Evolutionary conservation across 2,888 invertebrate species (phyloP).

Genomic region (Acrobasis consociella): DNA sequence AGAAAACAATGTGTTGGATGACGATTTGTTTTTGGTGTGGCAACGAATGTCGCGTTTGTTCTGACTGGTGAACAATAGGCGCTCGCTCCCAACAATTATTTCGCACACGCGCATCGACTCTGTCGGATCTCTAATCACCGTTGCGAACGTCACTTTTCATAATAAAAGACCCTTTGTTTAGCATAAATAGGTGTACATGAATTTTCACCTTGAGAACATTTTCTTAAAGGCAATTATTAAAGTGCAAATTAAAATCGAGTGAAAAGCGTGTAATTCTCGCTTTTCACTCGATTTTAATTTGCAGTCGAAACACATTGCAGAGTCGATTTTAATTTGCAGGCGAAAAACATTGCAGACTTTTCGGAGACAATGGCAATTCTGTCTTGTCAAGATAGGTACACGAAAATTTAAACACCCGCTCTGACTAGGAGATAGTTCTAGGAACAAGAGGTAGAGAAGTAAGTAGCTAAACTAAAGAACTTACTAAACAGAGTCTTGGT

Average conservation of each 20-base stretch:
- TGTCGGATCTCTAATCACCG: conserved; percentile 45
- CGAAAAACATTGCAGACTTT: too few relatives aligned
- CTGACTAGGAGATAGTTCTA: too few relatives aligned
- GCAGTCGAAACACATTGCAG: too few relatives aligned
- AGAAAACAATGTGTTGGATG: conserved; percentile 60
- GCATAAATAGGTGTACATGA: conserved; percentile 22
- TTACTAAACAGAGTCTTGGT: too few relatives aligned
- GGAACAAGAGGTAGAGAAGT: too few relatives aligned
- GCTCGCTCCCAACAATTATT: conserved; percentile 53
- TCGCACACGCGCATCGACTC: conserved; percentile 51
- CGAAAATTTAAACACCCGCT: too few relatives aligned
- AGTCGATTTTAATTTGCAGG: too few relatives aligned
- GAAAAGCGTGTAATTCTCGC: too few relatives aligned
- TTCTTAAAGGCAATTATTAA: background rate
- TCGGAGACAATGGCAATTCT: too few relatives aligned
- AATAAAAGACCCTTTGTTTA: conserved; percentile 43
- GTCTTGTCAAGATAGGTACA: too few relatives aligned
- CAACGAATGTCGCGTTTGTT: conserved; percentile 53
- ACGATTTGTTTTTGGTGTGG: conserved; percentile 55
- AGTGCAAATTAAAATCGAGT: background rate
- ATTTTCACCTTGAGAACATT: conserved; percentile 26
- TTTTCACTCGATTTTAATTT: too few relatives aligned
- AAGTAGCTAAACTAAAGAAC: too few relatives aligned
- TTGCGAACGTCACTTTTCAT: conserved; percentile 46
- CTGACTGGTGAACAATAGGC: conserved; percentile 55